Base-by-base conservation (phyloP, 1,140 invertebrate species). In the Drosophila gunungcola region DNA sequence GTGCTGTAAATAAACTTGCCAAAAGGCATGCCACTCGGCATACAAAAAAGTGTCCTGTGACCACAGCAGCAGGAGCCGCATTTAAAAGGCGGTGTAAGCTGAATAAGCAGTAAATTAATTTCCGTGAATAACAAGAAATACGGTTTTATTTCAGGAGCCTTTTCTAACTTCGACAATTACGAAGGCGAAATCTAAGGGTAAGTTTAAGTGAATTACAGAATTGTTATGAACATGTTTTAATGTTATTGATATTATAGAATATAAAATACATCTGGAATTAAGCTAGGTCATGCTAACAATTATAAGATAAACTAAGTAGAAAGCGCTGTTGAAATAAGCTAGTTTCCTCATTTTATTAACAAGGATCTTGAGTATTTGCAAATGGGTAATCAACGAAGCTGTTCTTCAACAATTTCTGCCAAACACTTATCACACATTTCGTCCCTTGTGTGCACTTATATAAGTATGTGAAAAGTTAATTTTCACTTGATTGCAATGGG, bases 1-100 rank as follows among this genome's bases (percentile, higher is more conserved):
- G 48, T 73, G 79, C 74, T 48, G 69, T 88, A 82, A 79, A 82
- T 76, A 81, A 86, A 79, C 46, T 86, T 63, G 68, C 60, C 65
- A 48, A 53, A 56, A 61, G 73, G 46, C 60, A 56, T 57, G 52
- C 46, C 52, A 12, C 51, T 52, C 39, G 60, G 41, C 63, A 46
- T 45, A 43, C 60, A 63, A 78, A 76, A 75, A 58, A 76, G 52
- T 74, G 72, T 75, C 58, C 69, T 61, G 55, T 61, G 43, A 69
- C 39, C 36, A 51, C 38, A 49, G n/a, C 16, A 21, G 27, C 10
- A 39, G 48, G 9, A 34, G 61, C 21, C n/a, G 60, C 64, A 51
- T 68, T 68, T 42, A 46, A 74, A 49, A 65, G 60, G 51, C 42
- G 58, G 46, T 53, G 69, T 42, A 74, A 73, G 41, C 73, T 76